Evolutionary conservation across 2,797 vertebrate species (phyloP).

Genomic region (Neostethus bicornis): DNA sequence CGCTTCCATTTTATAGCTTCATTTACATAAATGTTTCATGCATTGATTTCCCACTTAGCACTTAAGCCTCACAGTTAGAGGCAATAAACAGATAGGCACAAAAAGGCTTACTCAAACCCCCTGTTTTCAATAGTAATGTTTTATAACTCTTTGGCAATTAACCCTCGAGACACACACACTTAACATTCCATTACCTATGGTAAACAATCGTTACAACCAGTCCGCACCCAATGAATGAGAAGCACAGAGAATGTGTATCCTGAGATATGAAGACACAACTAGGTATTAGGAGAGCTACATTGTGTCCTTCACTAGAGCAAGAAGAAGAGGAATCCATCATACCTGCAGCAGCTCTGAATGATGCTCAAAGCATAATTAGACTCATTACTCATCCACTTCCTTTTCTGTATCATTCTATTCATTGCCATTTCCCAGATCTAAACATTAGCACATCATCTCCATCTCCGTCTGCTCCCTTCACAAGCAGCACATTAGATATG

Average conservation of each 20-base stretch:
- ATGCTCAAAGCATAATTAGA: constrained; percentile 74
- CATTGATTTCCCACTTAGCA: constrained; percentile 23
- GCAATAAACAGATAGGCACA: constrained; percentile 15
- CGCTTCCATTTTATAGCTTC: neutral
- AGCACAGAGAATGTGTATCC: constrained; percentile 15
- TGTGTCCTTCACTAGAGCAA: constrained; percentile 60
- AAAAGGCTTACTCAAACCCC: constrained; percentile 8
- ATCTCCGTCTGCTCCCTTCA: constrained; percentile 5
- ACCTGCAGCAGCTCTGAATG: constrained; percentile 50
- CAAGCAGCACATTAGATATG: constrained; percentile 1
- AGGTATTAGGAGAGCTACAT: constrained; percentile 20
- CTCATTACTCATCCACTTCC: constrained; percentile 75
- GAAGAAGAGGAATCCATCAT: constrained; percentile 69
- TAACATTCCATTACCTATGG: constrained; percentile 69
- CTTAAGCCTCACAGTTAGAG: constrained; percentile 9
- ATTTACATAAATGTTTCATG: constrained; percentile 9
- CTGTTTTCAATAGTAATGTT: constrained; percentile 42
- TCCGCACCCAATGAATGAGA: constrained; percentile 26
- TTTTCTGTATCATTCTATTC: constrained; percentile 57
- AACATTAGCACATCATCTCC: constrained; percentile 28
- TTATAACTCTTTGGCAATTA: constrained; percentile 52
- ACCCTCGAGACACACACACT: constrained; percentile 61
- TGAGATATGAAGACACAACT: constrained; percentile 7
- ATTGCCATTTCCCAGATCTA: constrained; percentile 51
- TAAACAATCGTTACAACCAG: constrained; percentile 56